Evolutionary conservation across 2,797 vertebrate genomes (phyloP).

Genomic region (Acrossocheilus wenchowensis): DNA sequence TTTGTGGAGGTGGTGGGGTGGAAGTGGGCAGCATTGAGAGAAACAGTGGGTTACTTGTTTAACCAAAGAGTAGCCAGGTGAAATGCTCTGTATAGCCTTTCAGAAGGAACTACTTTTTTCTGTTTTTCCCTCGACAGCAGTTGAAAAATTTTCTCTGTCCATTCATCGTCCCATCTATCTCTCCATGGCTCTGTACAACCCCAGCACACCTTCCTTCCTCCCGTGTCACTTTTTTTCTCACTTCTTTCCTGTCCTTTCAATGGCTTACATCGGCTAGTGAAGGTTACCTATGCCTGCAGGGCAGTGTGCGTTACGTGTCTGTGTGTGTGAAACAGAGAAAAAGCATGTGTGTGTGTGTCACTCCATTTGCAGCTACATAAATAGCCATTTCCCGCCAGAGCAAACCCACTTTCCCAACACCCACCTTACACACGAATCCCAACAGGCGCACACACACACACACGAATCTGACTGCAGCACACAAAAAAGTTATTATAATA

Average conservation of each 20-base stretch:
- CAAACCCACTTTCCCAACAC: constrained; percentile 82
- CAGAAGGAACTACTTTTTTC: background rate
- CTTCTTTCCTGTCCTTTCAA: constrained; percentile 64
- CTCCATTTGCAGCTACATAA: constrained; percentile 81
- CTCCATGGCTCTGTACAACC: constrained; percentile 55
- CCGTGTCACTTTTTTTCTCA: constrained; percentile 35
- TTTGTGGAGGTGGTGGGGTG: constrained; percentile 23
- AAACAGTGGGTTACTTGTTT: constrained; percentile 54
- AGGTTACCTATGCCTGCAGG: constrained; percentile 83
- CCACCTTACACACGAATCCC: constrained; percentile 63
- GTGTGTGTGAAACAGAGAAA: constrained; percentile 72
- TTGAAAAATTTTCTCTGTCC: constrained; percentile 1
- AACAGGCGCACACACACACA: constrained; percentile 52
- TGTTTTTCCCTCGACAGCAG: background rate
- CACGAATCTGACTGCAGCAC: background rate
- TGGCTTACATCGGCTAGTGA: constrained; percentile 70
- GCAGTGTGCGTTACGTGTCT: constrained; percentile 58
- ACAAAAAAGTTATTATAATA: constrained; percentile 31
- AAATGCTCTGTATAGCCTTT: background rate
- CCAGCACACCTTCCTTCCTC: constrained; percentile 57
- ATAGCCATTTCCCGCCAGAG: constrained; percentile 87
- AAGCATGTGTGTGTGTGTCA: constrained; percentile 65
- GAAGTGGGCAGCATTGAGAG: constrained; percentile 26
- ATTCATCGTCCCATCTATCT: constrained; percentile 48
- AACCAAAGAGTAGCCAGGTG: constrained; percentile 12